Percentiles rank a stretch among this genome's conserved stretches.
phyloP scores from a whole-genome alignment of 2,113 vertebrate species.

The Cricetomys ansorgei region DNA sequence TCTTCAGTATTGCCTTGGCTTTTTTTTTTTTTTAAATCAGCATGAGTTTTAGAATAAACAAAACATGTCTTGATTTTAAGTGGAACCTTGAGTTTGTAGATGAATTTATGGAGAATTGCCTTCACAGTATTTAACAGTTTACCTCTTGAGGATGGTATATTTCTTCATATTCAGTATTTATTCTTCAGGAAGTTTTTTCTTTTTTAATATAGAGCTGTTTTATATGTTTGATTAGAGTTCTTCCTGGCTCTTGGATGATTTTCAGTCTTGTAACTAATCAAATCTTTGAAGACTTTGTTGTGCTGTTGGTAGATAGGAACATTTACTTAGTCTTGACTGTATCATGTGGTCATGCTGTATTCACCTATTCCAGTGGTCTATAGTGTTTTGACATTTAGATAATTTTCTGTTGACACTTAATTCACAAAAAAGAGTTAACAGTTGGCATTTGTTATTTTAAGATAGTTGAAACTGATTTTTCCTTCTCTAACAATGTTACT shows the following conservation, averaged over 20 bases:
- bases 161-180: not conserved
- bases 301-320: not conserved
- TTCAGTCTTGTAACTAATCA: not conserved
- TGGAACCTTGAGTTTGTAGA: not conserved
- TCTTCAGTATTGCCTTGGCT: not conserved
- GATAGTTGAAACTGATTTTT: not conserved
- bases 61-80: not conserved
- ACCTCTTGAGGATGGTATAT: not conserved
- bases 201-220: not conserved
- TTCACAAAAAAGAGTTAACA: constrained; percentile 38
- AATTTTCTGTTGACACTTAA: not conserved
- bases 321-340: not conserved
- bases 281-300: not conserved
- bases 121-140: not conserved
- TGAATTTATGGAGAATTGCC: not conserved
- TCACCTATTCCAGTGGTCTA: not conserved
- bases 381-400: constrained; percentile 13
- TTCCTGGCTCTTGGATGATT: not conserved
- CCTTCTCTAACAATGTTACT: constrained; percentile 30
- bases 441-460: constrained; percentile 22
- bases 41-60: constrained; percentile 16
- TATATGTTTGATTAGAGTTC: not conserved
- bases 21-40: too few species aligned
- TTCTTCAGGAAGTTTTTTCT: not conserved
- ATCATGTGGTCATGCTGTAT: constrained; percentile 18